Conservation (phyloP, 1,140 invertebrate genomes). For the Listronotus oregonensis region DNA sequence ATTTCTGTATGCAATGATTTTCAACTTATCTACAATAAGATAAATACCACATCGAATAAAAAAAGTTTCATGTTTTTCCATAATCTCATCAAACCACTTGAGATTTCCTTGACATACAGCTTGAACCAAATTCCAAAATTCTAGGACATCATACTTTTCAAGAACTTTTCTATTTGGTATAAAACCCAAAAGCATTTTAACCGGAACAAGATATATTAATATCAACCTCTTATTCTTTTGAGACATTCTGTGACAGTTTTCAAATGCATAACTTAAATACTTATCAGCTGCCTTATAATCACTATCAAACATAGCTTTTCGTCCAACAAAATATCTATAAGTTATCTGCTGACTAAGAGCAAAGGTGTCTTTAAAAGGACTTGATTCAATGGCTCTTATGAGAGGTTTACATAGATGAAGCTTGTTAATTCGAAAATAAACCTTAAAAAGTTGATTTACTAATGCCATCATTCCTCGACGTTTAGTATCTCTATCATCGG, state of each 20-base stretch:
- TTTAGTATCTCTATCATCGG: conserved; percentile 88
- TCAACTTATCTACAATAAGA: conserved; percentile 94
- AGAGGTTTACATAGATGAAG: conserved; percentile 95
- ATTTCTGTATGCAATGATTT: conserved; percentile 94
- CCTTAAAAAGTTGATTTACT: conserved; percentile 96
- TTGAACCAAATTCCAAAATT: conserved; percentile 87
- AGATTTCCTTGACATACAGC: conserved; percentile 91
- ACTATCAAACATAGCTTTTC: conserved; percentile 98
- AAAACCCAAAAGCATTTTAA: conserved; percentile 94
- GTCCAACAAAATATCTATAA: conserved; percentile 95
- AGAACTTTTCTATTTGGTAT: conserved; percentile 83
- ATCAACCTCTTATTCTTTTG: conserved; percentile 91
- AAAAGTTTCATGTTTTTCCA: conserved; percentile 86
- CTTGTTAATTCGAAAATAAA: conserved; percentile 97
- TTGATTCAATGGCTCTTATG: conserved; percentile 93
- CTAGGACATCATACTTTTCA: conserved; percentile 86
- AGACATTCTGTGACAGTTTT: conserved; percentile 82
- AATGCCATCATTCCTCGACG: conserved; percentile 94
- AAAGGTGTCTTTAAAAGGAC: conserved; percentile 86
- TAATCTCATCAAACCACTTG: conserved; percentile 79
- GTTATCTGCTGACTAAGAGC: conserved; percentile 87
- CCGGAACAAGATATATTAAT: conserved; percentile 94
- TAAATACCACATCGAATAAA: conserved; percentile 96
- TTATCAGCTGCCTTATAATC: conserved; percentile 92
- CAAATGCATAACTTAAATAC: conserved; percentile 90